Conservation (phyloP, 2,797 vertebrate species). For the Alauda arvensis region DNA sequence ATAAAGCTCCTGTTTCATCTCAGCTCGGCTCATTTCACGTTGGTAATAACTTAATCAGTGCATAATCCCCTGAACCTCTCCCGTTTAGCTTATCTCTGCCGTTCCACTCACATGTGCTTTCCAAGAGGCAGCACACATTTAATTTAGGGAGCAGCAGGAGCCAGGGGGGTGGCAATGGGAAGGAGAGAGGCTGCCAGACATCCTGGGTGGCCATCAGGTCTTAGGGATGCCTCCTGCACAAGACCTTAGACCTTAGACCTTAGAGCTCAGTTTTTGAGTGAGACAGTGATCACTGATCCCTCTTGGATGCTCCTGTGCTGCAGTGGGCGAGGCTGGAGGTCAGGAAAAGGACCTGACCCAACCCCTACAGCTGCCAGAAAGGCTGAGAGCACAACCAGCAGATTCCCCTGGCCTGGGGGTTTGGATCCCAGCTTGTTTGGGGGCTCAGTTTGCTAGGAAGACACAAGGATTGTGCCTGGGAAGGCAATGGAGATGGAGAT, state of each 20-base stretch:
- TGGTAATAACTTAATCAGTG: conserved; percentile 46
- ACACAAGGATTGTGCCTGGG: background rate
- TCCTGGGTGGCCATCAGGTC: background rate
- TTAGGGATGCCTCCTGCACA: background rate
- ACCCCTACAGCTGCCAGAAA: background rate
- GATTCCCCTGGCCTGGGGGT: background rate
- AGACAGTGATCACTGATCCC: fast-evolving
- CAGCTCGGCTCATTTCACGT: background rate
- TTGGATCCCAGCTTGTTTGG: background rate
- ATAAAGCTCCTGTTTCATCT: conserved; percentile 48
- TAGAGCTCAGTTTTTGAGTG: background rate
- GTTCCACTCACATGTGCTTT: background rate
- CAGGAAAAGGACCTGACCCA: background rate
- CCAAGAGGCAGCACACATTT: background rate
- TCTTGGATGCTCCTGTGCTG: background rate
- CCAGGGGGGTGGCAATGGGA: fast-evolving
- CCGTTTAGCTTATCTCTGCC: background rate
- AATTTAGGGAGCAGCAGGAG: conserved; percentile 43
- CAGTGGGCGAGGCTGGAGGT: background rate
- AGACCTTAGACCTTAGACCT: background rate
- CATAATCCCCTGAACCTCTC: conserved; percentile 48
- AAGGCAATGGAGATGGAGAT: background rate
- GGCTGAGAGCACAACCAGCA: background rate
- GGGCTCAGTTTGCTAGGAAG: fast-evolving
- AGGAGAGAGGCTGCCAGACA: fast-evolving